Conservation (phyloP, 1,140 invertebrate genomes). For the Polypedilum vanderplanki region DNA sequence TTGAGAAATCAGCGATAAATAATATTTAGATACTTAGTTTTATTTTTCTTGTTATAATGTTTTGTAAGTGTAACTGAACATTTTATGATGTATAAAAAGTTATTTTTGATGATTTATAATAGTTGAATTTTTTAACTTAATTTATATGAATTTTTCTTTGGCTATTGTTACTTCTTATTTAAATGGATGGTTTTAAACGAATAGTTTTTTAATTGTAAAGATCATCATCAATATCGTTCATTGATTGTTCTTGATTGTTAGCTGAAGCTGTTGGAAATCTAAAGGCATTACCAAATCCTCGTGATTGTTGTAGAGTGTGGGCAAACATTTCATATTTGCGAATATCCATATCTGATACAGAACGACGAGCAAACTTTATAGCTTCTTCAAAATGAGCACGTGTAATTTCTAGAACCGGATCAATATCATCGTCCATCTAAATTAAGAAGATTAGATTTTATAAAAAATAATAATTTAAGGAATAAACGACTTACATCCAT, state of each 20-base stretch:
- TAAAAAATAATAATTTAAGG: too few species aligned
- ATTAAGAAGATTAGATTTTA: neutral
- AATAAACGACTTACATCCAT: conserved; percentile 71
- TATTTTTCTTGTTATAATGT: too few species aligned
- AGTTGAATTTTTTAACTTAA: too few species aligned
- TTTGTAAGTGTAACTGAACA: too few species aligned
- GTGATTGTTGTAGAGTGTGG: conserved; percentile 96
- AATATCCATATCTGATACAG: conserved; percentile 99
- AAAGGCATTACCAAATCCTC: conserved; percentile 98
- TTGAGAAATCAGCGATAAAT: too few species aligned
- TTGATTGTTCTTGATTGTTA: conserved; percentile 61
- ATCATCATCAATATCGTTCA: conserved; percentile 89
- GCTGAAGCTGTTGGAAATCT: conserved; percentile 57
- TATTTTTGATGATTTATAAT: too few species aligned
- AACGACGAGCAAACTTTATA: conserved; percentile 97
- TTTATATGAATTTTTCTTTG: too few species aligned
- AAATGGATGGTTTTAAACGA: neutral
- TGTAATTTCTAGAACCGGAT: conserved; percentile 97
- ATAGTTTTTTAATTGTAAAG: conserved; percentile 82
- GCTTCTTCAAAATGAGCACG: conserved; percentile 98
- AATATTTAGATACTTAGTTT: too few species aligned
- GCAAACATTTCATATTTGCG: conserved; percentile 99
- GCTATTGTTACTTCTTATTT: neutral
- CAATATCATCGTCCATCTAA: conserved; percentile 86
- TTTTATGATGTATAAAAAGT: too few species aligned